A percentile compares a stretch with the other conserved stretches of the same genome.
phyloP scores from a whole-genome alignment of 2,888 invertebrate genomes.

The Stenchaetothrips biformis region DNA sequence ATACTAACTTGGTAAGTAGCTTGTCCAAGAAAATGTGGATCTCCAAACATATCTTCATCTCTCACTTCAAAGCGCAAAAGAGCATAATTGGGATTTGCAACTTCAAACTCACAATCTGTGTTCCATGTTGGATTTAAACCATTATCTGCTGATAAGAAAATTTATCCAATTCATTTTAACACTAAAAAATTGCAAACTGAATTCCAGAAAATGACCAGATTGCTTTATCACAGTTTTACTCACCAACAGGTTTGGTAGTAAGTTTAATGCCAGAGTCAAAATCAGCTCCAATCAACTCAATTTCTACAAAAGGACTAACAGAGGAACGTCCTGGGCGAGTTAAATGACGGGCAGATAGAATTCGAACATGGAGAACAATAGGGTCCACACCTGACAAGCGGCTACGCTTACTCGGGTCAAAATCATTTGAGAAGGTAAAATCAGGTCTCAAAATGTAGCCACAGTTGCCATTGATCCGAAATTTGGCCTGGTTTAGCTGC shows the following conservation, averaged over 20 bases:
- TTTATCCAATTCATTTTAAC: constrained; percentile 14
- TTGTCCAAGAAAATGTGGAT: constrained; percentile 94
- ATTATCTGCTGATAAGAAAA: constrained; percentile 66
- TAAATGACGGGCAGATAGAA: constrained; percentile 87
- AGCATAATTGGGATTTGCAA: constrained; percentile 77
- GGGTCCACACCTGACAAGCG: constrained; percentile 56
- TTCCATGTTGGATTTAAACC: constrained; percentile 93
- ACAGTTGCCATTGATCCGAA: constrained; percentile 85
- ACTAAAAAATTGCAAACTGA: constrained; percentile 13
- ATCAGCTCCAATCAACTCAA: constrained; percentile 83
- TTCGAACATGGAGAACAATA: constrained; percentile 62
- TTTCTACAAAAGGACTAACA: constrained; percentile 85
- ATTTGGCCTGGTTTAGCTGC: constrained; percentile 93
- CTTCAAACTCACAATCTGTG: constrained; percentile 74
- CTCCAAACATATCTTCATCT: constrained; percentile 96
- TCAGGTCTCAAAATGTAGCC: constrained; percentile 90
- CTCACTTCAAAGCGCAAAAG: constrained; percentile 81
- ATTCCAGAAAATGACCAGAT: neutral
- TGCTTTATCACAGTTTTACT: constrained; percentile 43
- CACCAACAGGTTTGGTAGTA: constrained; percentile 78
- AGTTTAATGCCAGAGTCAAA: constrained; percentile 79
- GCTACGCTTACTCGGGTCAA: constrained; percentile 69
- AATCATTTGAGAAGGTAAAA: constrained; percentile 75
- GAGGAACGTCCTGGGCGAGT: constrained; percentile 70
- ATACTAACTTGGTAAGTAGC: constrained; percentile 54